Evolutionary conservation across 2,888 invertebrate genomes (phyloP).

Genomic region (Hartigia nigra): DNA sequence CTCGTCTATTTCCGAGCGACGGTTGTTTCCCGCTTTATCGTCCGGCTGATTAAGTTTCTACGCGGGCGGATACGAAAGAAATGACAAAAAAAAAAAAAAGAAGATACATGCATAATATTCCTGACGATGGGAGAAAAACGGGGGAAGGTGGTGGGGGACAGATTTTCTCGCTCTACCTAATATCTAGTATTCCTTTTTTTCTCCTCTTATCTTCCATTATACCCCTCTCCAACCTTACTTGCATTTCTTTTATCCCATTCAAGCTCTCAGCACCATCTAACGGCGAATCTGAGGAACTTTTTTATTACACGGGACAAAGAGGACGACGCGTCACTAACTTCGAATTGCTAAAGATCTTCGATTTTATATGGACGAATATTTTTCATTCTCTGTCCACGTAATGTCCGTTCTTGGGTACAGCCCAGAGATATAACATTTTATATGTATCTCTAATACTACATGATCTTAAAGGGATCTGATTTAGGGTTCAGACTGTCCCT

Average conservation of each 20-base stretch:
- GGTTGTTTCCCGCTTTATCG: conserved; percentile 57
- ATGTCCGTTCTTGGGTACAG: not conserved
- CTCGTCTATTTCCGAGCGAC: conserved; percentile 76
- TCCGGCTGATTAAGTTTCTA: conserved; percentile 62
- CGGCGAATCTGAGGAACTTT: not conserved
- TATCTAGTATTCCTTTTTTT: not conserved
- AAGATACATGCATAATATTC: conserved; percentile 21
- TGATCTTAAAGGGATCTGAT: not conserved
- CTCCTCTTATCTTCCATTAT: not conserved
- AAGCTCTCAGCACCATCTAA: not conserved
- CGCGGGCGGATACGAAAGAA: conserved; percentile 38
- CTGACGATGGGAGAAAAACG: not conserved
- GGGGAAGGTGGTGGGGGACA: not conserved
- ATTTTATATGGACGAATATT: not conserved
- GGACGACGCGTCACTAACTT: not conserved
- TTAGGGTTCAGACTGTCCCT: not conserved
- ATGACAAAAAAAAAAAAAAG: conserved; percentile 20
- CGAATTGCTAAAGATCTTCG: not conserved
- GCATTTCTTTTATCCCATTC: not conserved
- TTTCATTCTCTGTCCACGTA: not conserved
- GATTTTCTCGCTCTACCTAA: not conserved
- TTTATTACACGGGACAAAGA: not conserved
- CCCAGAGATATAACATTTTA: too few relatives aligned
- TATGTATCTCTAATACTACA: not conserved
- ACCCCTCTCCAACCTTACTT: not conserved